Percentiles rank a stretch among this genome's conserved stretches.
phyloP scores from a whole-genome alignment of 1,140 invertebrate species.

The Drosophila kepulauana region DNA sequence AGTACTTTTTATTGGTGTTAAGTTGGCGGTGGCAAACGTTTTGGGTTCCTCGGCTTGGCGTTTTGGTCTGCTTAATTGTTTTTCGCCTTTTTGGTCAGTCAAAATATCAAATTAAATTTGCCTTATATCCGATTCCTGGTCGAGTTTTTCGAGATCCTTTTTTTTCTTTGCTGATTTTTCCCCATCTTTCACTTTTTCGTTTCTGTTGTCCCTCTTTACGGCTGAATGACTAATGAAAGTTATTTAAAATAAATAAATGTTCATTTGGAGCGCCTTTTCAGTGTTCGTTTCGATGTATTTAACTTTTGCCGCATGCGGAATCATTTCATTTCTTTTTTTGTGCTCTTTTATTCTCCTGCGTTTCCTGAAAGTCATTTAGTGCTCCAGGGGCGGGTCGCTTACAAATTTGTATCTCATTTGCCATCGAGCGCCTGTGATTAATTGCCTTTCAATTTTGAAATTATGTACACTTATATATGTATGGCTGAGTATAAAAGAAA shows the following conservation, averaged over 20 bases:
- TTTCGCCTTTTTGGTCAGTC: constrained; percentile 65
- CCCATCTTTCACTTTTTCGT: too few species aligned
- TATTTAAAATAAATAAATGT: constrained; percentile 79
- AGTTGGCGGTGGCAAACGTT: constrained; percentile 37
- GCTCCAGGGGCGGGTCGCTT: constrained; percentile 56
- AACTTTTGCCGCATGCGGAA: constrained; percentile 57
- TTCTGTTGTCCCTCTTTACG: constrained; percentile 27
- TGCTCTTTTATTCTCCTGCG: not conserved
- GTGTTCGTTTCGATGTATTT: constrained; percentile 63
- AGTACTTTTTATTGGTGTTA: constrained; percentile 74
- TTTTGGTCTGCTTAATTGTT: constrained; percentile 62
- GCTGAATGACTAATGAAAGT: constrained; percentile 70
- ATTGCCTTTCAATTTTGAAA: constrained; percentile 80
- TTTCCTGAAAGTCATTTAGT: constrained; percentile 41
- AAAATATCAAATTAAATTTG: constrained; percentile 68
- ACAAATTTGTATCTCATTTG: constrained; percentile 78
- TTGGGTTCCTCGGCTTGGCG: constrained; percentile 33
- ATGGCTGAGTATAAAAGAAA: constrained; percentile 26
- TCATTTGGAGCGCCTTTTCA: constrained; percentile 74
- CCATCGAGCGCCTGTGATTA: constrained; percentile 76
- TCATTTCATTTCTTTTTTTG: constrained; percentile 37
- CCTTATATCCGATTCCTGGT: constrained; percentile 33
- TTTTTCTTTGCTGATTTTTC: too few species aligned
- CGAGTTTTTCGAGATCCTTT: constrained; percentile 29
- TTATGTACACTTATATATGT: constrained; percentile 51